These are phyloP conservation scores for Meiosimyza decipiens DNA, from an alignment of 2,888 invertebrate species.

Conservation along the genomic window DNA sequence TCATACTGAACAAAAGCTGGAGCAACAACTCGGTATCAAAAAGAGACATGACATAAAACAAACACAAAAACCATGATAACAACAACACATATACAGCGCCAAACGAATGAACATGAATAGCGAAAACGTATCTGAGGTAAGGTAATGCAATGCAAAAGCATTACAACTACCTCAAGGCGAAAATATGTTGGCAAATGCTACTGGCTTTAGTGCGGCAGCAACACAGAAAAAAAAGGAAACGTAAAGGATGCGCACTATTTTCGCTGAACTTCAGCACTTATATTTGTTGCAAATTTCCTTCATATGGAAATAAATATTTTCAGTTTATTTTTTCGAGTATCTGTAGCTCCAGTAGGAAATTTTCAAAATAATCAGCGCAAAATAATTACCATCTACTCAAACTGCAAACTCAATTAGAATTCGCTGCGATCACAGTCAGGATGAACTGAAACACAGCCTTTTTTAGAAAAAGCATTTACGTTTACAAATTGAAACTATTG, in stretches of 20 bases:
- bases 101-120: constrained; percentile 10
- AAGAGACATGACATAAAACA: not conserved
- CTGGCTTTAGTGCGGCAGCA: too few relatives aligned
- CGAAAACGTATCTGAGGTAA: not conserved
- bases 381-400: too few relatives aligned
- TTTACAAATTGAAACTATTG: too few relatives aligned
- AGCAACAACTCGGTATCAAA: not conserved
- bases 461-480: too few relatives aligned
- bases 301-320: constrained; percentile 10
- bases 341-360: too few relatives aligned
- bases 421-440: too few relatives aligned
- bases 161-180: not conserved
- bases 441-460: too few relatives aligned
- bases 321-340: not conserved
- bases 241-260: not conserved
- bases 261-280: not conserved
- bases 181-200: not conserved
- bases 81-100: not conserved
- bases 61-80: not conserved
- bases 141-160: not conserved
- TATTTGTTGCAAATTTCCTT: not conserved
- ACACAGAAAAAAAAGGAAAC: not conserved
- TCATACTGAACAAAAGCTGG: not conserved
- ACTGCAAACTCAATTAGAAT: too few relatives aligned
- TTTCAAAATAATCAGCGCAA: too few relatives aligned